Evolutionary conservation across 2,113 vertebrate genomes (phyloP), one percentile per base, ranked within the genome.

Genomic region (Petromus typicus): DNA sequence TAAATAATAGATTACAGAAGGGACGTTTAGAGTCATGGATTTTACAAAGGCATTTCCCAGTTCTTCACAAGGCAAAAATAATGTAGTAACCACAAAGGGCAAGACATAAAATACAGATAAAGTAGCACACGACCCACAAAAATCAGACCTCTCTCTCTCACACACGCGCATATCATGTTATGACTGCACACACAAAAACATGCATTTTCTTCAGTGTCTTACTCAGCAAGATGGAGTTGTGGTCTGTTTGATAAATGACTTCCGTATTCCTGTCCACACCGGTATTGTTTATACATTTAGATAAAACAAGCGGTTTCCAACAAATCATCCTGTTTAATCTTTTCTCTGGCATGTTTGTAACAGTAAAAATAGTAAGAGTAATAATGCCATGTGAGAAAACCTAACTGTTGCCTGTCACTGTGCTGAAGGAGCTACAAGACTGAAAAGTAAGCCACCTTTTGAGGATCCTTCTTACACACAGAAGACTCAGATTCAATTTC

Each of bases 1-100:
- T 93, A 91, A 96, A 95, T 93, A 93, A 95, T 87, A 91, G 85
- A 93, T 89, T 69, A 86, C 22, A 89, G 78, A 92, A 81, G 82
- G 40, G 82, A 67, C 83, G 48, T 56, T 12, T 79, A 54, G 61
- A 64, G 59, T 30, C 86, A 17, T 32, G 51, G n/a, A 59, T 63
- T 91, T 91, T 48, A 69, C 87, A 90, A 82, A 66, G 45, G 54
- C 56, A 71, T 84, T 91, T 90, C 63, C 69, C 63, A 76, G 86
- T 80, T 90, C 87, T 89, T 87, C 40, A 81, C n/a, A 80, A 85
- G 27, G 23, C 54, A 56, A 37, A 20, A 64, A 37, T 87, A 64
- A 79, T 17, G 3, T 43, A 37, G 59, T 63, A 57, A 40, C n/a
- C 20, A 83, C 23, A 34, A 61, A 80, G 56, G 37, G 10, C 23